Base-by-base conservation (phyloP, 2,113 vertebrate genomes). In the Acrocephalus kingi region DNA sequence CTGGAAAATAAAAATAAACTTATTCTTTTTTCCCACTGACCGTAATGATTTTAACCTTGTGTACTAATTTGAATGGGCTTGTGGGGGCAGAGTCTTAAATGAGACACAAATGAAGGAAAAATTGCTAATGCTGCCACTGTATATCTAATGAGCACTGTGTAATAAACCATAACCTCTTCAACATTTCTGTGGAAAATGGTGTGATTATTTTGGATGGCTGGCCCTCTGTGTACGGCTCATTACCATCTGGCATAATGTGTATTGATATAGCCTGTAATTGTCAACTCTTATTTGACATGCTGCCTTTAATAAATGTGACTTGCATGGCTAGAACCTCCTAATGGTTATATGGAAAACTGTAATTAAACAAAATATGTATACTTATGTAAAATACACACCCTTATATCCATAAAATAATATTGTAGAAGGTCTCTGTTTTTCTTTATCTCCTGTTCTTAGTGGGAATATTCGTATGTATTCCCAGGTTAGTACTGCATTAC, bases 231-330 rank as follows among this genome's bases (percentile, higher is more conserved):
- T 98, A 98, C 77, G 98, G 98, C 98, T 99, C 99, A 99, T 99
- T 99, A 99, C 98, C 97, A 97, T 98, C 98, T 98, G 98, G 98
- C 97, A 98, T 98, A 97, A 98, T 98, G 97, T 97, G 97, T 99
- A 99, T 99, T 99, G 99, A 99, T 99, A 98, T 98, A 99, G 98
- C 98, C 97, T 97, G 98, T 98, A 98, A 98, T 98, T 98, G 98
- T 99, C 98, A 99, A 98, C 98, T 98, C 98, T 98, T 98, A 98
- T 98, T 98, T 99, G 99, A 99, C 98, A 98, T 98, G 98, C 98
- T 98, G 98, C 98, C 98, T 99, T 99, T 99, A 98, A 99, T 99
- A 99, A 99, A 99, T 98, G 98, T 98, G 98, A 98, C 97, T 98
- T 98, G 98, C 98, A 98, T 98, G 96, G 90, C 97, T 98, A 97